These are phyloP conservation scores for Malthinus flaveolus DNA, from an alignment of 2,888 invertebrate genomes.

Conservation along the genomic window DNA sequence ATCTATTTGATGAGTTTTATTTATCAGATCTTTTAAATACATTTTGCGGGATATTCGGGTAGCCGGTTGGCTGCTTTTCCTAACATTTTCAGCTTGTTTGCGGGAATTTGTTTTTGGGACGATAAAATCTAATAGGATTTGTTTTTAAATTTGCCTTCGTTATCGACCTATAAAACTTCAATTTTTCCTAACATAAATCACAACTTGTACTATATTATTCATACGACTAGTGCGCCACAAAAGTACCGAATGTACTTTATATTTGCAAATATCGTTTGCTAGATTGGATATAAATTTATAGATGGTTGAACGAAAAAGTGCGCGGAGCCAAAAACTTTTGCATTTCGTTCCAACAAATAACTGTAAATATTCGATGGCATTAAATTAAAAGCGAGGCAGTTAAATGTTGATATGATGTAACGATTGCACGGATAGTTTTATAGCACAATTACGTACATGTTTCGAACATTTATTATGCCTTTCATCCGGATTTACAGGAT, in stretches of 20 bases:
- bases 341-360: conserved; percentile 24
- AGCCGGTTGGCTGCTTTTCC: conserved; percentile 29
- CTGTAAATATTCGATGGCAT: conserved; percentile 25
- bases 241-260: conserved; percentile 28
- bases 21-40: conserved; percentile 49
- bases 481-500: conserved; percentile 39
- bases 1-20: conserved; percentile 56
- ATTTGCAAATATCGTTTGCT: conserved; percentile 34
- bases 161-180: conserved; percentile 41
- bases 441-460: conserved; percentile 39
- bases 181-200: conserved; percentile 43
- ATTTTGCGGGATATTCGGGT: conserved; percentile 25
- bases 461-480: conserved; percentile 38
- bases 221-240: conserved; percentile 26
- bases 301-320: conserved; percentile 1
- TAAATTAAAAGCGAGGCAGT: conserved; percentile 28
- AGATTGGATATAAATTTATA: conserved; percentile 17
- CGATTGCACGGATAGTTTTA: conserved; percentile 38
- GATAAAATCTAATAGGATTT: conserved; percentile 47
- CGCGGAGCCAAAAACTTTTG: conserved; percentile 23
- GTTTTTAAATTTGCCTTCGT: conserved; percentile 48
- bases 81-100: conserved; percentile 44
- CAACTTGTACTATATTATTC: conserved; percentile 38
- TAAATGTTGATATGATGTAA: conserved; percentile 33
- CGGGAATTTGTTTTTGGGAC: conserved; percentile 39